Conservation (phyloP, 2,113 vertebrate species). For the Sander vitreus region DNA sequence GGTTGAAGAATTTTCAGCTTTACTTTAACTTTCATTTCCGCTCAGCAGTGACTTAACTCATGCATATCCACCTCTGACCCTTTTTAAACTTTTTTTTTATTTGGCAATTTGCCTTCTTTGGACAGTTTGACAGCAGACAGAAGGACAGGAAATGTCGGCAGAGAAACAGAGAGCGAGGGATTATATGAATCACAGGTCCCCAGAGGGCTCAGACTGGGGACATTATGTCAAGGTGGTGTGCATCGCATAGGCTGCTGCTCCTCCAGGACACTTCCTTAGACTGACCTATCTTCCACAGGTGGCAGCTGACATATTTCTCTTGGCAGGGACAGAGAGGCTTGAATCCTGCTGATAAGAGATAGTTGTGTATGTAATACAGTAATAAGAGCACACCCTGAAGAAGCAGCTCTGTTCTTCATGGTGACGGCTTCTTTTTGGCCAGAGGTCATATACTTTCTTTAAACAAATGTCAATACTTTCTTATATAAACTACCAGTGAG, state of each 20-base stretch:
- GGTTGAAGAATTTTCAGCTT: constrained; percentile 10
- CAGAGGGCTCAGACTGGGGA: constrained; percentile 9
- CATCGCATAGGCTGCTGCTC: not conserved
- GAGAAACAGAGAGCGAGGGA: not conserved
- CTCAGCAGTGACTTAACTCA: not conserved
- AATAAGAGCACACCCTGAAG: constrained; percentile 5
- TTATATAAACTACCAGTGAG: not conserved
- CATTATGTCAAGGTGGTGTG: not conserved
- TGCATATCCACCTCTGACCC: constrained; percentile 1
- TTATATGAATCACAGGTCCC: constrained; percentile 16
- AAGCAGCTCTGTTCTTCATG: not conserved
- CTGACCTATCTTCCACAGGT: constrained; percentile 25
- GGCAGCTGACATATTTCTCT: constrained; percentile 22
- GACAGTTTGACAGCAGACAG: not conserved
- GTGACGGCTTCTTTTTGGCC: not conserved
- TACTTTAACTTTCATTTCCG: not conserved
- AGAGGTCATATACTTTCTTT: not conserved
- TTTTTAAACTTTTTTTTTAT: not conserved
- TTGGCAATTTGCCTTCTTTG: not conserved
- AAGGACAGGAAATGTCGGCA: constrained; percentile 9
- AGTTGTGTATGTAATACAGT: not conserved
- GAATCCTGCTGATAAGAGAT: constrained; percentile 6
- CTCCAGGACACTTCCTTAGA: not conserved
- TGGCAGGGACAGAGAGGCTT: not conserved
- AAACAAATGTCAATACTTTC: constrained; percentile 2